These are phyloP conservation scores for Sycophila texana DNA, from an alignment of 2,888 invertebrate species.

Conservation along the genomic window DNA sequence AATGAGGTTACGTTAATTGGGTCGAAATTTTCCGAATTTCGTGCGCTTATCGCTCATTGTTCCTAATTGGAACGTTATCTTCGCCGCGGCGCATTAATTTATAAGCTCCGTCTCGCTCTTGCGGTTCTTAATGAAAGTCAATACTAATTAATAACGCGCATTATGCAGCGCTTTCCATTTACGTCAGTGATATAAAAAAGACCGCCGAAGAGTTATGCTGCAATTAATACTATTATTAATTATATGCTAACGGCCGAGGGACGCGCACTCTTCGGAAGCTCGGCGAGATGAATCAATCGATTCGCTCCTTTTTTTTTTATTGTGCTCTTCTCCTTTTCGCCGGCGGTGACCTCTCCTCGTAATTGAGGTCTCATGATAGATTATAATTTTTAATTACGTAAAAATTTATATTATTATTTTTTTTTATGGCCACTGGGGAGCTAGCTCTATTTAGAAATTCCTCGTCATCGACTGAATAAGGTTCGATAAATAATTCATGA, in stretches of 20 bases:
- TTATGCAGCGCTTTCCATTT: constrained; percentile 47
- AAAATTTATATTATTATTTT: no score
- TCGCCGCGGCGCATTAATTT: constrained; percentile 47
- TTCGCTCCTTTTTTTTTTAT: no score
- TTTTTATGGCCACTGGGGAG: no score
- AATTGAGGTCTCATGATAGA: no score
- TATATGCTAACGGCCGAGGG: not conserved
- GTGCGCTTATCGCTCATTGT: constrained; percentile 48
- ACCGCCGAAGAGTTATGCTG: constrained; percentile 5
- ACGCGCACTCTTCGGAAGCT: not conserved
- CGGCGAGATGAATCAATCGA: no score
- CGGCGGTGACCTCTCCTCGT: no score
- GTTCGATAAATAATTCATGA: no score
- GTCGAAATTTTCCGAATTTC: constrained; percentile 47
- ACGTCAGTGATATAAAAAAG: constrained; percentile 45
- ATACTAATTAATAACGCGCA: constrained; percentile 53
- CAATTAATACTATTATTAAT: constrained; percentile 50
- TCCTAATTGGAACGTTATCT: constrained; percentile 56
- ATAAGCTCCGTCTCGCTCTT: not conserved
- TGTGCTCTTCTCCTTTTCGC: no score
- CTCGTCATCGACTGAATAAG: no score
- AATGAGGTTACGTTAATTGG: constrained; percentile 46
- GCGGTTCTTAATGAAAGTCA: constrained; percentile 38
- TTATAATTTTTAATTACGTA: no score
- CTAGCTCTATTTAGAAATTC: no score